Evolutionary conservation across 2,888 invertebrate genomes (phyloP).

Genomic region (Gortyna flavago): DNA sequence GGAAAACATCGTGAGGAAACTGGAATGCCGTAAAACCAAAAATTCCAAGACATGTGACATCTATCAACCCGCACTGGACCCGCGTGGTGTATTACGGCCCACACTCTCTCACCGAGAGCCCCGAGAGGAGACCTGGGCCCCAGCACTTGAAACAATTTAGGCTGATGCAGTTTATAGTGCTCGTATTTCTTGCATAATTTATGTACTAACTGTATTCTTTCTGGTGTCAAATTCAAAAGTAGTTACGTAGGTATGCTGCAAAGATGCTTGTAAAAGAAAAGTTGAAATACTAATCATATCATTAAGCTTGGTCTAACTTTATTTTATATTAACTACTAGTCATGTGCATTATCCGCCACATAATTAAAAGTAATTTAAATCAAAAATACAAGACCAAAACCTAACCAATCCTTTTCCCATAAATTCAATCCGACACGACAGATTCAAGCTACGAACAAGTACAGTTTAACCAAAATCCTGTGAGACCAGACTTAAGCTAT

Average conservation of each 20-base stretch:
- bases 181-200: not conserved
- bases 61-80: too few species aligned
- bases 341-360: not conserved
- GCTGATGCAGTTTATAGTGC: not conserved
- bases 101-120: not conserved
- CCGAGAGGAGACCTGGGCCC: not conserved
- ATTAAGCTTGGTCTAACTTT: not conserved
- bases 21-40: too few species aligned
- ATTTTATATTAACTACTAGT: not conserved
- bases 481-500: slow-evolving; percentile 46
- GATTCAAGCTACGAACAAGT: slow-evolving; percentile 24
- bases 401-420: slow-evolving; percentile 21
- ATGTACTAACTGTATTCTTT: not conserved
- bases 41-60: too few species aligned
- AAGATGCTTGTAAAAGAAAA: not conserved
- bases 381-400: slow-evolving; percentile 8
- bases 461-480: slow-evolving; percentile 36
- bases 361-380: slow-evolving; percentile 7
- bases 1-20: too few species aligned
- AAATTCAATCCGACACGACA: slow-evolving; percentile 42
- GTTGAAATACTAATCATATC: not conserved
- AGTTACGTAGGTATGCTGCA: not conserved
- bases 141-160: not conserved
- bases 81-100: not conserved
- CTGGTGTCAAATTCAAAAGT: not conserved